These are phyloP conservation scores for Tillus elongatus DNA, from an alignment of 2,888 invertebrate species.

Conservation along the genomic window DNA sequence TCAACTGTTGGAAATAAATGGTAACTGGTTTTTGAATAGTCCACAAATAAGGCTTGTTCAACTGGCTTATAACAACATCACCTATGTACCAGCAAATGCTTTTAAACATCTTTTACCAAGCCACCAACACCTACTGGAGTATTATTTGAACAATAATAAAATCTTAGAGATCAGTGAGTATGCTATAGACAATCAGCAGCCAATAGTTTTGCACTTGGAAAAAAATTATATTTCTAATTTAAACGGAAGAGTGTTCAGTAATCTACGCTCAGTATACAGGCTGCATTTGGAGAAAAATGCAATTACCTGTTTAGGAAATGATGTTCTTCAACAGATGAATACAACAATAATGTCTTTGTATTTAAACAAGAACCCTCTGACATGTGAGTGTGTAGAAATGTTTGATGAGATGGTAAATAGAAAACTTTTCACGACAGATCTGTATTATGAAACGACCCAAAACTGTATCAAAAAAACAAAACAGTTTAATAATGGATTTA, in stretches of 20 bases:
- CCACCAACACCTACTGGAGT: slow-evolving; percentile 6
- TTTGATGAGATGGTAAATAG: slow-evolving; percentile 17
- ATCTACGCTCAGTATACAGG: slow-evolving; percentile 19
- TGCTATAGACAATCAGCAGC: slow-evolving; percentile 10
- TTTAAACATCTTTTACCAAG: slow-evolving; percentile 12
- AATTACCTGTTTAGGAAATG: slow-evolving; percentile 24
- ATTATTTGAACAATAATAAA: slow-evolving; percentile 11
- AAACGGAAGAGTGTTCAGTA: slow-evolving; percentile 16
- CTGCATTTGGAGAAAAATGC: slow-evolving; percentile 23
- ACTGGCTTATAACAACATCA: slow-evolving; percentile 25
- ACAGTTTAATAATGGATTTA: no score
- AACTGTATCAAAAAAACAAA: no score
- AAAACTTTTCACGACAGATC: not conserved
- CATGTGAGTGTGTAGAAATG: slow-evolving; percentile 25
- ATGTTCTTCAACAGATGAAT: slow-evolving; percentile 21
- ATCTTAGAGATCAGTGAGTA: slow-evolving; percentile 17
- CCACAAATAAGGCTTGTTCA: slow-evolving; percentile 21
- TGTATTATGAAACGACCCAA: not conserved
- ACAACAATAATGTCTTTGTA: slow-evolving; percentile 18
- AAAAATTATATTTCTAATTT: slow-evolving; percentile 22
- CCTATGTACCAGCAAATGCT: slow-evolving; percentile 16
- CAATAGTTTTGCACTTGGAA: slow-evolving; percentile 25
- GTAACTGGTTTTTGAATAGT: slow-evolving; percentile 23
- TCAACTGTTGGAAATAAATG: slow-evolving; percentile 20
- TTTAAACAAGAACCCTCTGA: slow-evolving; percentile 24